Evolutionary conservation across 2,797 vertebrate genomes (phyloP).

Genomic region (Arctocebus calabarensis): DNA sequence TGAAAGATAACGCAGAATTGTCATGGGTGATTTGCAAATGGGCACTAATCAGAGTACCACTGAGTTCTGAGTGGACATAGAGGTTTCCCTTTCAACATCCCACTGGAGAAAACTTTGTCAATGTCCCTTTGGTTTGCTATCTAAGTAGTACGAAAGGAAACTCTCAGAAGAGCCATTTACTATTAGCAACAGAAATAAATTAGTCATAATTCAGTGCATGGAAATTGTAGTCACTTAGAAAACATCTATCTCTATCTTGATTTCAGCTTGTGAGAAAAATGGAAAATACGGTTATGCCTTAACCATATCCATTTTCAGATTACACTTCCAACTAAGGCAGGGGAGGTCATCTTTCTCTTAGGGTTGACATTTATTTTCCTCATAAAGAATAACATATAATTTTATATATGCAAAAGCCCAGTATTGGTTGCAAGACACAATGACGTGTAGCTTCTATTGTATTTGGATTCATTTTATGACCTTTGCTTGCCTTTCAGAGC

Average conservation of each 20-base stretch:
- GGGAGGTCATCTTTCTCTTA: background rate
- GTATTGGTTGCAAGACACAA: background rate
- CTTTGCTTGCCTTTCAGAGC: conserved; percentile 27
- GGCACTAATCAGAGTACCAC: background rate
- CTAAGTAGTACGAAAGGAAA: conserved; percentile 43
- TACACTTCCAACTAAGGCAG: background rate
- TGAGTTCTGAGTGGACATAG: conserved; percentile 6
- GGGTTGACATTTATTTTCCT: background rate
- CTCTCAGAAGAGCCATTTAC: conserved; percentile 38
- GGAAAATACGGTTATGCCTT: background rate
- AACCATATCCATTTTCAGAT: conserved; percentile 39
- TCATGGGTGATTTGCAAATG: conserved; percentile 41
- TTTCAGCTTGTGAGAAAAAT: conserved; percentile 35
- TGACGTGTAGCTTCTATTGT: background rate
- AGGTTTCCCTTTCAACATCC: conserved; percentile 63
- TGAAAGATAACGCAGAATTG: background rate
- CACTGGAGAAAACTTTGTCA: conserved; percentile 48
- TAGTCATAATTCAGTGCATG: conserved; percentile 35
- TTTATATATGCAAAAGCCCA: background rate
- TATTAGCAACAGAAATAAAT: conserved; percentile 63
- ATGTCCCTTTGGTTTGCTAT: background rate
- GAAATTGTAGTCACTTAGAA: conserved; percentile 56
- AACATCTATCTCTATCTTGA: conserved; percentile 22
- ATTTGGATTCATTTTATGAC: background rate
- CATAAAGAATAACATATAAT: background rate